Conservation (phyloP, 1,140 invertebrate genomes). For the Drosophila tani region DNA sequence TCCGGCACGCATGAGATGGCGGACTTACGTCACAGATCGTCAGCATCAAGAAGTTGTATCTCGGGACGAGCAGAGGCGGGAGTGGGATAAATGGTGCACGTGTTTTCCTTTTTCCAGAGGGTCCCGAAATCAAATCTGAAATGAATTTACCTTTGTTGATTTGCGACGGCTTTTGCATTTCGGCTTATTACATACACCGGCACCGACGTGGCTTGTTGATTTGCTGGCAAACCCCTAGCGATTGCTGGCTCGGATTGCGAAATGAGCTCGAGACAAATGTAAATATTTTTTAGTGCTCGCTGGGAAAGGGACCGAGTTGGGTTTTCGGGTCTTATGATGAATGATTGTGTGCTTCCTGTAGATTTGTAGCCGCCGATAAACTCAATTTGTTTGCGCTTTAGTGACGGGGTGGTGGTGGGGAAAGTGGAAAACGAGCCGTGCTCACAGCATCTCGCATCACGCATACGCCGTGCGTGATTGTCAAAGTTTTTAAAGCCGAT, state of each 20-base stretch:
- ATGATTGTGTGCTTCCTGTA: constrained; percentile 74
- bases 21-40: constrained; percentile 62
- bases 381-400: constrained; percentile 72
- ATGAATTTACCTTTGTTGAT: constrained; percentile 81
- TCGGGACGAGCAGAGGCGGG: not conserved
- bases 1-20: constrained; percentile 48
- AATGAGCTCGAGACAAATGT: constrained; percentile 78
- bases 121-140: constrained; percentile 71
- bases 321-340: constrained; percentile 67
- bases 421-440: constrained; percentile 18
- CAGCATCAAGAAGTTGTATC: constrained; percentile 30
- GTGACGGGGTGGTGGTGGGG: not conserved
- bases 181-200: constrained; percentile 52
- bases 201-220: constrained; percentile 56
- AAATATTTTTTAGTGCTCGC: constrained; percentile 74
- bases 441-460: constrained; percentile 53
- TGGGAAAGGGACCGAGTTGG: constrained; percentile 6
- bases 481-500: constrained; percentile 66
- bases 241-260: constrained; percentile 67
- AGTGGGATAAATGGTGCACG: constrained; percentile 66
- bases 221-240: constrained; percentile 60
- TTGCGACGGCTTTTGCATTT: constrained; percentile 76
- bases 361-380: constrained; percentile 77
- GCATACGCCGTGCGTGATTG: constrained; percentile 67
- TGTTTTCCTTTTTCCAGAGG: constrained; percentile 57